Conservation (phyloP, 2,797 vertebrate genomes). For the Myotis myotis region DNA sequence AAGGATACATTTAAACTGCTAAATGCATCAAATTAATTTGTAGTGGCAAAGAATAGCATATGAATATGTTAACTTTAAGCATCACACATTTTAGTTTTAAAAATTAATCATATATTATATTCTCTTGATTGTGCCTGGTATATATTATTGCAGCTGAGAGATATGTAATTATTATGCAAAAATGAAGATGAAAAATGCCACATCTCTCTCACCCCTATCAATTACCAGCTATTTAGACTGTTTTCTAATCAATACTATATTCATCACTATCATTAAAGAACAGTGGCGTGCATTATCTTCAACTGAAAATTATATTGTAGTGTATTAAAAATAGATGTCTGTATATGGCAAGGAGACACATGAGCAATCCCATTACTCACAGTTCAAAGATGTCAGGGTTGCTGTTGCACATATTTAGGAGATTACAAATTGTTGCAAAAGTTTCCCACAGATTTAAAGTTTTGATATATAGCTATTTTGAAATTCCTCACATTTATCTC, state of each 20-base stretch:
- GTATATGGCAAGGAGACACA: not conserved
- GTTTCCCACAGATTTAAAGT: conserved; percentile 68
- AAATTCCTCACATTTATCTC: conserved; percentile 64
- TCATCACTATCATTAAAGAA: conserved; percentile 69
- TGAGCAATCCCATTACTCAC: conserved; percentile 59
- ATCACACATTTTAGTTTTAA: conserved; percentile 52
- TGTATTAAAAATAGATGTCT: conserved; percentile 70
- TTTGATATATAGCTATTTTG: conserved; percentile 57
- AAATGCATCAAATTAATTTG: conserved; percentile 33
- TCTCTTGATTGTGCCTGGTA: conserved; percentile 54
- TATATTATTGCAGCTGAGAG: not conserved
- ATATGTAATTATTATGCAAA: conserved; percentile 60
- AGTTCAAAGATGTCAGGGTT: conserved; percentile 46
- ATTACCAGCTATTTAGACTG: conserved; percentile 59
- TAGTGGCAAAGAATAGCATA: conserved; percentile 28
- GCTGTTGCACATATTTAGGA: conserved; percentile 37
- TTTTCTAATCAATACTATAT: conserved; percentile 77
- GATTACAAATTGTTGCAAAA: conserved; percentile 58
- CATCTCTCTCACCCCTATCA: conserved; percentile 50
- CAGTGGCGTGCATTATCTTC: conserved; percentile 60
- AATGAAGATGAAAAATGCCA: conserved; percentile 54
- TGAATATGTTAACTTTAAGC: conserved; percentile 41
- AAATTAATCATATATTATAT: conserved; percentile 52
- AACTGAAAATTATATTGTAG: conserved; percentile 63
- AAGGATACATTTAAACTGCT: not conserved